Percentiles rank a stretch among this genome's conserved stretches.
phyloP scores from a whole-genome alignment of 37 sponge, comb jelly and placozoan species.

The Ephydatia muelleri region DNA sequence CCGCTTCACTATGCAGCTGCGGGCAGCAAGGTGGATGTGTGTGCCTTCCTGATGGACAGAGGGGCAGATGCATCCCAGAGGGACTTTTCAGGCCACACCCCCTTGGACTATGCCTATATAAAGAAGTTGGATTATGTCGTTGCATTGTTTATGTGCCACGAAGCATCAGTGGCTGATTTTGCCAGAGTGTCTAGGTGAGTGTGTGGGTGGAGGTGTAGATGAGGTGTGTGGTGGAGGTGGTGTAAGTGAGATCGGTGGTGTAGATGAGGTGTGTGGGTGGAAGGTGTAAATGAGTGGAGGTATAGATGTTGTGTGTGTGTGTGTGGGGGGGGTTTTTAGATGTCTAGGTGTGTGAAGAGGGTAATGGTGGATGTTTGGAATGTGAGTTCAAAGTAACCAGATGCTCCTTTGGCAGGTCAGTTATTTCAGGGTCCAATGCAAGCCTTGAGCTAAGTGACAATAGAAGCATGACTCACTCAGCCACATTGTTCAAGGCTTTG shows the following conservation, averaged over 20 bases:
- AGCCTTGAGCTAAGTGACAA: no score
- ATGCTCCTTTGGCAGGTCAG: neutral
- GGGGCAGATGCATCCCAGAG: conserved; percentile 79
- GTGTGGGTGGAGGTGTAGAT: neutral
- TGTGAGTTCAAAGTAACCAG: neutral
- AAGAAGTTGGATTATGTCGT: conserved; percentile 79
- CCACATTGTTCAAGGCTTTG: neutral
- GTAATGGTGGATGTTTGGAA: neutral
- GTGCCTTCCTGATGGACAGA: conserved; percentile 71
- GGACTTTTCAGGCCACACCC: conserved; percentile 63
- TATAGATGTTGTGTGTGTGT: neutral
- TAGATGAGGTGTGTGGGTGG: no score
- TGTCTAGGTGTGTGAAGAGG: no score
- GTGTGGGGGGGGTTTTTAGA: neutral
- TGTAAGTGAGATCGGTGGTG: no score
- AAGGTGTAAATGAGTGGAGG: no score
- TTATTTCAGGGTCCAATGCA: neutral
- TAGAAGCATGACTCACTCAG: neutral
- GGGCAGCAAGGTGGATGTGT: conserved; percentile 71
- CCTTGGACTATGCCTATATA: conserved; percentile 82
- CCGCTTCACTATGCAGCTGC: conserved; percentile 92
- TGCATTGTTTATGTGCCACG: conserved; percentile 85
- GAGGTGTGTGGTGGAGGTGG: neutral
- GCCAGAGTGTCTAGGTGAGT: conserved; percentile 63
- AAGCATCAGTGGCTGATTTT: conserved; percentile 71